These are phyloP conservation scores for Corythaixoides concolor DNA, from an alignment of 2,113 vertebrate genomes.

Conservation along the genomic window DNA sequence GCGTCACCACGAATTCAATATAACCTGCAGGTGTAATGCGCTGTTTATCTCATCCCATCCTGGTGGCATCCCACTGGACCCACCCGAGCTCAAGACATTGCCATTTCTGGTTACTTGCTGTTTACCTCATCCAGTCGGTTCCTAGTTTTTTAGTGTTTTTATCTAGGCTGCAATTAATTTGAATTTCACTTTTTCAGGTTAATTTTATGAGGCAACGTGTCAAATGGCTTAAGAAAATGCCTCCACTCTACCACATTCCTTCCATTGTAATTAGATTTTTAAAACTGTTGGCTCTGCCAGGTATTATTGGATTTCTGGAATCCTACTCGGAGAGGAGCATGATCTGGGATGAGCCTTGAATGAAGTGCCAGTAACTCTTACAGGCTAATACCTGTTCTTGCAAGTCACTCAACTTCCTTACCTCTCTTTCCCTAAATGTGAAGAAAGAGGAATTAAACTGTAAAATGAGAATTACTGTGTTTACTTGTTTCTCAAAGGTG, in stretches of 20 bases:
- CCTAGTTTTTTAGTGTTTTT: not conserved
- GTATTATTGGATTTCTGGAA: slow-evolving; percentile 29
- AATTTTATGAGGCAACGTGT: not conserved
- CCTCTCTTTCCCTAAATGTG: not conserved
- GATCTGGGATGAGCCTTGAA: not conserved
- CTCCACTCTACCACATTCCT: not conserved
- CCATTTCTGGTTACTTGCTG: not conserved
- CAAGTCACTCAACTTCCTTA: not conserved
- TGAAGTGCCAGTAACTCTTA: not conserved
- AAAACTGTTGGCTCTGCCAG: not conserved
- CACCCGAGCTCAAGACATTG: not conserved
- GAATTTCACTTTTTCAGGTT: not conserved
- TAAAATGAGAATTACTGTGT: not conserved
- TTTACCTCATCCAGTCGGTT: not conserved
- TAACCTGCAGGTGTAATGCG: not conserved
- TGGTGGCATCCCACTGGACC: not conserved
- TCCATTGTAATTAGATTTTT: not conserved
- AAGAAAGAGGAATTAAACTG: not conserved
- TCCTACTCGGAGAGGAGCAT: not conserved
- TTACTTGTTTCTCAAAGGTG: not conserved
- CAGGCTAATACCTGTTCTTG: slow-evolving; percentile 6
- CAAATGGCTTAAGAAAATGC: not conserved
- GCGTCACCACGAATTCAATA: not conserved
- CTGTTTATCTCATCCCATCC: not conserved
- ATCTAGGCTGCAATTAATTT: not conserved